Evolutionary conservation across 2,888 invertebrate species (phyloP), one percentile per base, ranked within the genome.

Genomic region (Caenorhabditis sp.): DNA sequence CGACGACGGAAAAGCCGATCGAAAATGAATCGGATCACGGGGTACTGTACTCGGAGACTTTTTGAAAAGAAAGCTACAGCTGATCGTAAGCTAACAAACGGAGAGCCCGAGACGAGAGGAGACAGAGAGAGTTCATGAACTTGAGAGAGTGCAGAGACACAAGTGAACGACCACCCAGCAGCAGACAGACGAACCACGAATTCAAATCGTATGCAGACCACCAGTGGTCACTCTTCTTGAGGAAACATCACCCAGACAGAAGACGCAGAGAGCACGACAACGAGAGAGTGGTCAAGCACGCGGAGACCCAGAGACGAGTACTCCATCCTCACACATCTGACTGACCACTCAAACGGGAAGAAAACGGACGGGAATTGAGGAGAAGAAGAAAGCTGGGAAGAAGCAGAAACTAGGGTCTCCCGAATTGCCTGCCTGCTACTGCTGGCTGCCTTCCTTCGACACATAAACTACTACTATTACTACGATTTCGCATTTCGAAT

Each of bases 381-480:
- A 51, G 58, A 31, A 51, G 58, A 31, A 58, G 59, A 59, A 61
- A 61, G 59, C 49, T 28, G 59, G 54, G 51, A 63, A 63, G 73
- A 54, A 49, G 61, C 31, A 63, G 63, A 61, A 59, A 63, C 73
- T 35, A 73, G 69, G 56, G 54, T 41, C 69, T 41, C 41, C 56
- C 56, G 56, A 56, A 56, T 69, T 69, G 56, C 41, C 47, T 56
- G 69, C 16, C 73, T 61, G 35, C 63, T 70, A 47, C 69, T 68
- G 35, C 66, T 68, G n/a, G 66, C 22, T 61, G 61, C 63, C 63
- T 44, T 47, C 12, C 66, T 66, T 51, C 51, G 22, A 66, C 66
- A 51, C 66, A 66, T 66, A 66, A 51, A 68, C 68, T 68, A 68
- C 54, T 68, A 68, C 68, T 51, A 68, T 68, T 68, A 68, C 68